Conservation (phyloP, 2,888 invertebrate genomes). For the Hirtodrosophila duncani region DNA sequence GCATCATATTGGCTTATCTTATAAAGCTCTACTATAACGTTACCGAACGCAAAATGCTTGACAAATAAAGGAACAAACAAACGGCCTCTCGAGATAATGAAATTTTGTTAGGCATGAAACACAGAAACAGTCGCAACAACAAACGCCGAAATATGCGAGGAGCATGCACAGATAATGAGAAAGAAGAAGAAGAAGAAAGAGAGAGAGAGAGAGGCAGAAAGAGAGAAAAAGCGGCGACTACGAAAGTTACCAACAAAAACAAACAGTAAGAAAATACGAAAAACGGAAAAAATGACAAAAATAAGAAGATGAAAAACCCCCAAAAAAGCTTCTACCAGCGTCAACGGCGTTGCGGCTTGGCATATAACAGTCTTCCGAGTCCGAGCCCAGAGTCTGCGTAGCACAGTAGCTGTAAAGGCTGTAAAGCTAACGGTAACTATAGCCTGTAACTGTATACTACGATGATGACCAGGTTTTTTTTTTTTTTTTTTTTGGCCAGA, state of each 20-base stretch:
- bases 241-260: slow-evolving; percentile 55
- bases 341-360: slow-evolving; percentile 30
- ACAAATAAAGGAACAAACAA: slow-evolving; percentile 65
- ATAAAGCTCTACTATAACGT: too few species aligned
- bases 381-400: not conserved
- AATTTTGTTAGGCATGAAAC: slow-evolving; percentile 35
- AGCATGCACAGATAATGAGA: too few species aligned
- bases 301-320: slow-evolving; percentile 39
- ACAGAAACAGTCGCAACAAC: slow-evolving; percentile 26
- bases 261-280: slow-evolving; percentile 34
- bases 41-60: slow-evolving; percentile 25
- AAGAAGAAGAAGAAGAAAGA: slow-evolving; percentile 25
- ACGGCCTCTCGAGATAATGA: slow-evolving; percentile 62
- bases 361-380: slow-evolving; percentile 44
- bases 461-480: too few species aligned
- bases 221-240: slow-evolving; percentile 24
- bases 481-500: too few species aligned
- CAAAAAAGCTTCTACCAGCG: slow-evolving; percentile 30
- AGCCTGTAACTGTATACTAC: too few species aligned
- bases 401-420: slow-evolving; percentile 2
- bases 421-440: too few species aligned
- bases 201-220: slow-evolving; percentile 11
- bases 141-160: slow-evolving; percentile 43
- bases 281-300: slow-evolving; percentile 39
- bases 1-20: too few species aligned